Percentiles rank a stretch among this genome's conserved stretches.
Evolutionary conservation across 92 coral and sea anemone genomes (phyloP).

Genomic region (Heteractis magnifica): DNA sequence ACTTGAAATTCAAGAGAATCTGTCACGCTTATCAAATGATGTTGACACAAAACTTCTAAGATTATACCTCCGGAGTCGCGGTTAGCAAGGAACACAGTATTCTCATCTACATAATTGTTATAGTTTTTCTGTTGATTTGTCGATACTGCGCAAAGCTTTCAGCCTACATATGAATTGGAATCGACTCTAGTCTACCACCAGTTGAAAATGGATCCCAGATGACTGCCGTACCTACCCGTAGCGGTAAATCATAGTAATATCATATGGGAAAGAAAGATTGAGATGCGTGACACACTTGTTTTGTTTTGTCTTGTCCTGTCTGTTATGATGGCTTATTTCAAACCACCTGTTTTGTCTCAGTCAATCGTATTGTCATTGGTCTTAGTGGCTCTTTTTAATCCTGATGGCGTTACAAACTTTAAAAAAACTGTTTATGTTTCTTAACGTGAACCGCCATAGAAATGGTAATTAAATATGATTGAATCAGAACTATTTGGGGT

Average conservation of each 20-base stretch:
- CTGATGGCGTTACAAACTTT: background rate
- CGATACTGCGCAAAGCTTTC: background rate
- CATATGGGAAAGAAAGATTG: too few species aligned
- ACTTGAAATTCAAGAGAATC: background rate
- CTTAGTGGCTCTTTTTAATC: background rate
- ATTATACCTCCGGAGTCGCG: too few species aligned
- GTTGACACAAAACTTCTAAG: background rate
- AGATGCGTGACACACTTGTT: background rate
- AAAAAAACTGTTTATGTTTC: background rate
- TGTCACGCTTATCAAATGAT: background rate
- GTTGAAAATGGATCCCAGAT: background rate
- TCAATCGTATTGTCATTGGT: background rate
- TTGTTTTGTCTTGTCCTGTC: background rate
- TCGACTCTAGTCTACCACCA: background rate
- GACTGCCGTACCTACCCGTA: background rate
- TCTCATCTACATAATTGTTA: background rate
- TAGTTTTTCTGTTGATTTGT: background rate
- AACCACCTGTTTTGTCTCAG: background rate
- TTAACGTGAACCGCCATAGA: background rate
- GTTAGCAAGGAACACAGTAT: too few species aligned
- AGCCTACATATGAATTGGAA: background rate
- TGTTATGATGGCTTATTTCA: background rate
- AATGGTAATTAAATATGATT: constrained; percentile 8
- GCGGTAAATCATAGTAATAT: too few species aligned
- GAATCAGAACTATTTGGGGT: background rate